phyloP scores from a whole-genome alignment of 2,888 invertebrate species.

The Azorinus chamasolen region DNA sequence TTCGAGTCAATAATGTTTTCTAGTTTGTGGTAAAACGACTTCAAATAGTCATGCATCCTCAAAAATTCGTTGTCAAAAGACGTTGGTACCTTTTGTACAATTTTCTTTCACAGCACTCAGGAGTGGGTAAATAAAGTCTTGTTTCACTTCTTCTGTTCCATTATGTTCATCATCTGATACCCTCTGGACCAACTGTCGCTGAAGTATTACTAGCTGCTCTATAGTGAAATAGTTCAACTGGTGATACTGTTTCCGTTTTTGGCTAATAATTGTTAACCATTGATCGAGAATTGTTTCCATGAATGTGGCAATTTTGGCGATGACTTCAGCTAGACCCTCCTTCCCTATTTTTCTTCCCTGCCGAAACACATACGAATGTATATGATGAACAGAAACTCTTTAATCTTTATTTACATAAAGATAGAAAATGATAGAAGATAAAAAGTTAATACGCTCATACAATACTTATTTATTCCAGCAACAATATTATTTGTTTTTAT shows the following conservation, averaged over 20 bases:
- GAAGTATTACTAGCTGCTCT: slow-evolving; percentile 80
- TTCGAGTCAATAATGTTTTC: too few relatives aligned
- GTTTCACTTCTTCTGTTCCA: slow-evolving; percentile 52
- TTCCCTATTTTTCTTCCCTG: slow-evolving; percentile 38
- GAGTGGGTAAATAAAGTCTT: slow-evolving; percentile 66
- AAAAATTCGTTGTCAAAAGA: too few relatives aligned
- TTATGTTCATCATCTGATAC: too few relatives aligned
- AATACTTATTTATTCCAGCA: too few relatives aligned
- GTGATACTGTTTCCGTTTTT: slow-evolving; percentile 63
- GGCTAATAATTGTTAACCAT: slow-evolving; percentile 72
- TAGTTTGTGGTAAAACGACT: too few relatives aligned
- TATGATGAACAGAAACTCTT: neutral
- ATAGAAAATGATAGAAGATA: too few relatives aligned
- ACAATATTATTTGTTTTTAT: too few relatives aligned
- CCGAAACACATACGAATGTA: slow-evolving; percentile 12
- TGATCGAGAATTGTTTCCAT: slow-evolving; percentile 72
- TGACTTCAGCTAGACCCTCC: slow-evolving; percentile 62
- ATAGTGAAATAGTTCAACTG: slow-evolving; percentile 80
- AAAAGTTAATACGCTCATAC: too few relatives aligned
- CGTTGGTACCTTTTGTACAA: slow-evolving; percentile 61
- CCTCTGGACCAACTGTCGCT: slow-evolving; percentile 72
- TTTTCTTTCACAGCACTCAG: slow-evolving; percentile 67
- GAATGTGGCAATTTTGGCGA: slow-evolving; percentile 70
- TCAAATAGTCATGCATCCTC: too few relatives aligned
- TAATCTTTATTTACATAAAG: too few relatives aligned